A percentile compares a stretch with the other conserved stretches of the same genome.
These are phyloP conservation scores for Leptinotarsa undecemlineata DNA, from an alignment of 1,140 invertebrate genomes.

Conservation along the genomic window DNA sequence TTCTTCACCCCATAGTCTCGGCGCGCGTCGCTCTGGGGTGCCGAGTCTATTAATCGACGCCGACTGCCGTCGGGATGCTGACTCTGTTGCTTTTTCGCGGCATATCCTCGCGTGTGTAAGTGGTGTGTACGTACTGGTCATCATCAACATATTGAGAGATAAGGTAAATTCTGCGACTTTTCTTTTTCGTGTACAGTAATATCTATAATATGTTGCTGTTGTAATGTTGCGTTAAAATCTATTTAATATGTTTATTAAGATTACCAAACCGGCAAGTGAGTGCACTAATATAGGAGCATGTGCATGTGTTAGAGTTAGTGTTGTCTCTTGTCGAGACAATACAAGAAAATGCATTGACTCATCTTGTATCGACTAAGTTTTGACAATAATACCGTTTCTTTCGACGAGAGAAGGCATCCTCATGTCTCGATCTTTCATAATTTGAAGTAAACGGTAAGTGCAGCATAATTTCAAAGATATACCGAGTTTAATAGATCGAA, in stretches of 20 bases:
- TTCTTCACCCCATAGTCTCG: constrained; percentile 8
- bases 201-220: constrained; percentile 10
- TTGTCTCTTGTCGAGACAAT: too few species aligned
- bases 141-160: not conserved
- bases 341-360: too few species aligned
- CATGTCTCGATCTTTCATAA: too few species aligned
- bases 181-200: not conserved
- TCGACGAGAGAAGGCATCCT: too few species aligned
- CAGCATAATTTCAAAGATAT: too few species aligned
- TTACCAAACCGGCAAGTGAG: too few species aligned
- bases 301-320: too few species aligned
- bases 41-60: constrained; percentile 4
- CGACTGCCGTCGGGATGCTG: constrained; percentile 23
- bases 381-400: too few species aligned
- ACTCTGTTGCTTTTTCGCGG: constrained; percentile 24
- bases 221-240: constrained; percentile 15
- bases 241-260: not conserved
- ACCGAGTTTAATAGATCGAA: too few species aligned
- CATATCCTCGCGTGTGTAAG: not conserved
- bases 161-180: not conserved
- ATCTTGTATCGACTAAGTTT: too few species aligned
- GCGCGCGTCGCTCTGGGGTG: constrained; percentile 20
- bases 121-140: not conserved
- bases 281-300: too few species aligned
- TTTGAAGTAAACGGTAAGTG: too few species aligned